A percentile compares a stretch with the other conserved stretches of the same genome.
These are phyloP conservation scores for Pelodiscus sinensis DNA, from an alignment of 2,113 vertebrate genomes.

Conservation along the genomic window DNA sequence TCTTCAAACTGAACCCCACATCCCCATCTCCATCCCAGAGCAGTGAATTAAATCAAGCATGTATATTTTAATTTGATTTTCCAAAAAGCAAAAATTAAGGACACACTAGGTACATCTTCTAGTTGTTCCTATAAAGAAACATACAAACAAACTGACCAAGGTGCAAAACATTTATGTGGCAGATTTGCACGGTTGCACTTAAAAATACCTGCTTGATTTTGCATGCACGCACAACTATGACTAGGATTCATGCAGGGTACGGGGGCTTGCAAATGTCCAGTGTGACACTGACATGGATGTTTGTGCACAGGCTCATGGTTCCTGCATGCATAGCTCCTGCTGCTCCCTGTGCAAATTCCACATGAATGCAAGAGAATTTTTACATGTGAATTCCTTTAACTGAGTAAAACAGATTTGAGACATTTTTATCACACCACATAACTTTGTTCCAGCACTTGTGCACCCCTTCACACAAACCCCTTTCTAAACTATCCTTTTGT, in stretches of 20 bases:
- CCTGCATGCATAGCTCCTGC: not conserved
- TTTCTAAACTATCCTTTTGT: not conserved
- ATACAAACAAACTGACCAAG: rapidly evolving
- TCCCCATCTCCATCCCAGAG: too few species aligned
- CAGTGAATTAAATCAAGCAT: too few species aligned
- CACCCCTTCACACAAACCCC: not conserved
- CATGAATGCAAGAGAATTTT: not conserved
- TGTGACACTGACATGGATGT: not conserved
- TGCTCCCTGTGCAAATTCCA: not conserved
- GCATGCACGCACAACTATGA: not conserved
- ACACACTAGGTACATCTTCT: too few species aligned
- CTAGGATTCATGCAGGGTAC: not conserved
- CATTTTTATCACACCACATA: not conserved
- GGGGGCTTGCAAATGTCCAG: not conserved
- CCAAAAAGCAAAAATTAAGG: too few species aligned
- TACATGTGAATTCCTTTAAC: not conserved
- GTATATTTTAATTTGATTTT: too few species aligned
- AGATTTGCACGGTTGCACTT: not conserved
- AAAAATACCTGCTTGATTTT: not conserved
- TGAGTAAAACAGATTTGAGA: not conserved
- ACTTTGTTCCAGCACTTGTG: not conserved
- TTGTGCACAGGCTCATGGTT: not conserved
- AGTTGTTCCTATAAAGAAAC: not conserved
- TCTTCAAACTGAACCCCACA: too few species aligned
- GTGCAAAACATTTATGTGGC: not conserved